Evolutionary conservation across 2,113 vertebrate species (phyloP).

Genomic region (Nerophis ophidion): DNA sequence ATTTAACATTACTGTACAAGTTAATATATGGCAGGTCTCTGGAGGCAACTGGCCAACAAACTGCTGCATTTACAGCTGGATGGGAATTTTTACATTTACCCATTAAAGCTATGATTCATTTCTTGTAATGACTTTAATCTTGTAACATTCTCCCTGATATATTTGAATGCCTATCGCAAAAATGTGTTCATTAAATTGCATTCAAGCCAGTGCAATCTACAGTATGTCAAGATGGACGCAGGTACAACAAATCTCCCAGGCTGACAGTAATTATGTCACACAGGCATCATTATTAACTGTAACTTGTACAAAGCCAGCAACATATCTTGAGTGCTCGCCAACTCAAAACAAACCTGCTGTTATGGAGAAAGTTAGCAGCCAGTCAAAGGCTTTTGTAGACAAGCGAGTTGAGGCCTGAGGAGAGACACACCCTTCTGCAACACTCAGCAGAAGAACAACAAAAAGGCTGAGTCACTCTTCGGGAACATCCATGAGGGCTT

Average conservation of each 20-base stretch:
- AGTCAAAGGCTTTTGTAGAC: conserved; percentile 18
- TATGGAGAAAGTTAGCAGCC: background rate
- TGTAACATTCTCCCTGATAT: background rate
- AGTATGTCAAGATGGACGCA: background rate
- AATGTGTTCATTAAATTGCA: background rate
- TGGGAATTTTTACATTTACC: background rate
- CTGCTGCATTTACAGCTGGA: background rate
- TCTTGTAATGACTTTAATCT: no score
- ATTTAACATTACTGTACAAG: background rate
- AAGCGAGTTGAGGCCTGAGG: conserved; percentile 37
- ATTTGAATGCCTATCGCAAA: background rate
- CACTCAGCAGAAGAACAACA: conserved; percentile 39
- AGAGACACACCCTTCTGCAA: conserved; percentile 44
- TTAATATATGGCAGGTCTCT: background rate
- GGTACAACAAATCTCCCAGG: background rate
- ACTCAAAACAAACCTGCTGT: background rate
- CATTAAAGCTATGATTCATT: background rate
- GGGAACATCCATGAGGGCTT: conserved; percentile 11
- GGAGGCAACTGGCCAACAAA: background rate
- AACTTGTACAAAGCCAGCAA: background rate
- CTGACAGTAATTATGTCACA: no score
- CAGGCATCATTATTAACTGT: background rate
- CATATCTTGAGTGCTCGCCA: background rate
- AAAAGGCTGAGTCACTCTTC: conserved; percentile 10
- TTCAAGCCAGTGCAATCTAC: background rate